A percentile compares a stretch with the other conserved stretches of the same genome.
These are phyloP conservation scores for Apocrypta bakeri DNA, from an alignment of 1,140 invertebrate species.

Conservation along the genomic window DNA sequence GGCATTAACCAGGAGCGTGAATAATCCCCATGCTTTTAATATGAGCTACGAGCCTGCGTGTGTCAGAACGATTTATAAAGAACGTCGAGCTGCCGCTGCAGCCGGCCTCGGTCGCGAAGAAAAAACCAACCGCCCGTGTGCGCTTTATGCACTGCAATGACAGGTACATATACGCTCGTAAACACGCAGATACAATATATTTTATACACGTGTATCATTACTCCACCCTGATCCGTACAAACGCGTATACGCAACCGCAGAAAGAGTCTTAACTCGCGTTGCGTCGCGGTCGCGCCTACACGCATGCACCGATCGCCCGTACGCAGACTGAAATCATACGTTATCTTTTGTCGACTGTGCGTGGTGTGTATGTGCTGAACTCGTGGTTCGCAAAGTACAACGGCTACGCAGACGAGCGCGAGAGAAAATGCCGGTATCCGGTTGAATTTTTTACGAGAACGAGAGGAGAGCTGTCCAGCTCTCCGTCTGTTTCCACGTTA, in stretches of 20 bases:
- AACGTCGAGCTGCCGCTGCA: neutral
- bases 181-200: neutral
- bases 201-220: neutral
- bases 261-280: neutral
- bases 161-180: neutral
- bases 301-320: neutral
- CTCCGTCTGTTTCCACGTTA: constrained; percentile 9
- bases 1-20: neutral
- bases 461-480: neutral
- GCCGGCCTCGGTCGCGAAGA: neutral
- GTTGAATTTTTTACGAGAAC: neutral
- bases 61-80: neutral
- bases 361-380: no score
- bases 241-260: neutral
- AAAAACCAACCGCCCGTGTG: no score
- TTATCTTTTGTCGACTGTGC: no score
- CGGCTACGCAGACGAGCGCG: neutral
- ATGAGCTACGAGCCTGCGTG: neutral
- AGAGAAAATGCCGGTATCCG: neutral
- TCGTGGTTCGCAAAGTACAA: neutral
- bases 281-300: neutral
- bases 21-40: neutral
- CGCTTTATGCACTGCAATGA: neutral
- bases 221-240: neutral
- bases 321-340: constrained; percentile 2